These are phyloP conservation scores for Rynchops niger DNA, from an alignment of 2,113 vertebrate genomes.

Conservation along the genomic window DNA sequence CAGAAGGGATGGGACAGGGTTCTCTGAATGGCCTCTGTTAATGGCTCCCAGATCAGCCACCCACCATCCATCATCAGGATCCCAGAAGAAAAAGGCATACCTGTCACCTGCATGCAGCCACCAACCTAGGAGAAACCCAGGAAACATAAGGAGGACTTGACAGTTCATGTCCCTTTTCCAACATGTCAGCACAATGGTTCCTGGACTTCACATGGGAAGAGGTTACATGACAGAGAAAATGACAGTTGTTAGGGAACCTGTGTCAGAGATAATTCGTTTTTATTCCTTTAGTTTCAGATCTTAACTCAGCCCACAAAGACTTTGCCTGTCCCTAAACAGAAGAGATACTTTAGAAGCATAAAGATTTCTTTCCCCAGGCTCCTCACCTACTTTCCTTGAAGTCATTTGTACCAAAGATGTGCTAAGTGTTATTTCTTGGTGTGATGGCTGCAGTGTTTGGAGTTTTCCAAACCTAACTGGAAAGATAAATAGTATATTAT, in stretches of 20 bases:
- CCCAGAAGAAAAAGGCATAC: not conserved
- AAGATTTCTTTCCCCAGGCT: not conserved
- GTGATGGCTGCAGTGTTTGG: not conserved
- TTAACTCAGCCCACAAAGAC: not conserved
- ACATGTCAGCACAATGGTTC: not conserved
- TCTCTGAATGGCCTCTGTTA: not conserved
- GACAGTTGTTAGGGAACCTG: rapidly evolving
- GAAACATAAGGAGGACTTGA: not conserved
- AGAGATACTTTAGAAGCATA: not conserved
- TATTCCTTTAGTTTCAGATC: not conserved
- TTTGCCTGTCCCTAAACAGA: not conserved
- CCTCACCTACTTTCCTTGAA: not conserved
- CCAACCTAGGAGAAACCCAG: not conserved
- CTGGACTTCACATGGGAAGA: not conserved
- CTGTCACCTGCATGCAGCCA: not conserved
- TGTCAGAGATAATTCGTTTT: not conserved
- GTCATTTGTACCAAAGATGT: not conserved
- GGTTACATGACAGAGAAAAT: not conserved
- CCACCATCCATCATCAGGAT: not conserved
- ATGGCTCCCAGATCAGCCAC: not conserved
- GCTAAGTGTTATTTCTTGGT: not conserved
- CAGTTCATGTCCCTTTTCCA: not conserved
- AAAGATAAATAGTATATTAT: not conserved
- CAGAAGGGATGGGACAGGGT: not conserved
- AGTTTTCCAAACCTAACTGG: not conserved